Evolutionary conservation across 2,113 vertebrate species (phyloP).

Genomic region (Camelus dromedarius): DNA sequence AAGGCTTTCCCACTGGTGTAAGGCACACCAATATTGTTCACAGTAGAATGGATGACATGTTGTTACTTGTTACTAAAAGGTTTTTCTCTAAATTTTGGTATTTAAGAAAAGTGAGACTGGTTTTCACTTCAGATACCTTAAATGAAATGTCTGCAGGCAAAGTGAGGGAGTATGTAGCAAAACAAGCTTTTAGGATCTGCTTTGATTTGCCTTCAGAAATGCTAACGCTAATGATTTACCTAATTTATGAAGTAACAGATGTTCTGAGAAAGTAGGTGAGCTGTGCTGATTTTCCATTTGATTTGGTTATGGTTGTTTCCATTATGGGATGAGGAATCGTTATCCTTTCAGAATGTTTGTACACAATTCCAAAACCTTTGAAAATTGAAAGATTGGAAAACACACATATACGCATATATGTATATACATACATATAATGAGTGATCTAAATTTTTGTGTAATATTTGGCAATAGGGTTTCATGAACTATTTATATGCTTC

Average conservation of each 20-base stretch:
- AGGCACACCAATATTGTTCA: neutral
- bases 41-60: neutral
- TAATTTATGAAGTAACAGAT: constrained; percentile 47
- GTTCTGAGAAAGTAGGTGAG: neutral
- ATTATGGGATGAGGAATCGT: neutral
- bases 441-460: neutral
- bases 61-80: neutral
- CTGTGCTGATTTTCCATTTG: neutral
- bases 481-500: neutral
- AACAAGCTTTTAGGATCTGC: neutral
- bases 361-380: neutral
- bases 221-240: neutral
- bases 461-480: neutral
- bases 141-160: constrained; percentile 16
- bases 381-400: neutral
- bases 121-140: neutral
- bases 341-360: neutral
- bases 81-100: neutral
- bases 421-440: neutral
- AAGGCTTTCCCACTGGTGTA: neutral
- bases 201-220: constrained; percentile 30
- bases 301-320: neutral
- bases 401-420: neutral
- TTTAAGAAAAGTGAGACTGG: neutral
- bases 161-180: neutral